Conservation (phyloP, 1,140 invertebrate genomes). For the Camponotus vicinus region DNA sequence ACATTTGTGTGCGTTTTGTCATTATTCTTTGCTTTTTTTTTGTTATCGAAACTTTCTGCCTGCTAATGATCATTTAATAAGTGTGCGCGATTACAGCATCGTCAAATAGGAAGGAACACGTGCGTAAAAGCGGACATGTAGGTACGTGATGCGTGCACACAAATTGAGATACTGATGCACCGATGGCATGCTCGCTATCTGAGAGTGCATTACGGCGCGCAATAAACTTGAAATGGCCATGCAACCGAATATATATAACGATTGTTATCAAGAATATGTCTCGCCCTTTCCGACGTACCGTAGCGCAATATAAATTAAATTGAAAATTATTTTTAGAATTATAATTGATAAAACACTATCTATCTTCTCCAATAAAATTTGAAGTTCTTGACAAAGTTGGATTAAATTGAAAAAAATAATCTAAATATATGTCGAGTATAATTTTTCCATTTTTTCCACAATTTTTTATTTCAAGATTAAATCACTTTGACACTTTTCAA, state of each 20-base stretch:
- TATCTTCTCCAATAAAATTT: not conserved
- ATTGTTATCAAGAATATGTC: conserved; percentile 23
- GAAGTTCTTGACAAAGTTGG: not conserved
- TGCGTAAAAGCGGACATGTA: not conserved
- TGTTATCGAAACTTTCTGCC: not conserved
- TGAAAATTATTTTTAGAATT: not conserved
- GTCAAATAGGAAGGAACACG: not conserved
- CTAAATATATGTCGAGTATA: no score
- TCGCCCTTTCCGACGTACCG: not conserved
- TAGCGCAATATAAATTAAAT: not conserved
- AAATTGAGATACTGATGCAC: conserved; percentile 30
- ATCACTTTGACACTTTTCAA: no score
- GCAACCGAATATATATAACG: conserved; percentile 42
- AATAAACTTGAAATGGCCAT: conserved; percentile 58
- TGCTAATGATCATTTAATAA: conserved; percentile 40
- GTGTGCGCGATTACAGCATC: not conserved
- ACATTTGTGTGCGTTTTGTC: conserved; percentile 1
- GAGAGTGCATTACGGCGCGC: conserved; percentile 34
- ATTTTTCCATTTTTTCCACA: no score
- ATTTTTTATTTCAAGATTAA: no score
- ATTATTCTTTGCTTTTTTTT: conserved; percentile 16
- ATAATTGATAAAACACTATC: not conserved
- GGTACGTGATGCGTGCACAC: conserved; percentile 24
- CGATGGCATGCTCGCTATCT: conserved; percentile 51
- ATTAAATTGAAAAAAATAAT: not conserved